Conservation (phyloP, 2,888 invertebrate species). For the Automeris io region DNA sequence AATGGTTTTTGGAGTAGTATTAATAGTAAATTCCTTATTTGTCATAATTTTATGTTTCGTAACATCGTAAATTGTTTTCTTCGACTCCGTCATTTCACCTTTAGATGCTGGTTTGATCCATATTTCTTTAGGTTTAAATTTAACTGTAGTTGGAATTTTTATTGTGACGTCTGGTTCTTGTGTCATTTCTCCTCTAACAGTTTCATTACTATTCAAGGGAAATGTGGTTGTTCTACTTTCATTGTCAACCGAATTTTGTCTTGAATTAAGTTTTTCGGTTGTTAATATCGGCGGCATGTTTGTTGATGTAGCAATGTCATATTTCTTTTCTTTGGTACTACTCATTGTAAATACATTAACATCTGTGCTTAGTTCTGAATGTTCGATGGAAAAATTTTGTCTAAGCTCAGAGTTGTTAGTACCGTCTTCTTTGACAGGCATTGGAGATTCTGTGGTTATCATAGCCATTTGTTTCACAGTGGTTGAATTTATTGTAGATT, state of each 20-base stretch:
- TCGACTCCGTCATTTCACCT: conserved; percentile 62
- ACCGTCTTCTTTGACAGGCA: not conserved
- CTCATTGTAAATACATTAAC: not conserved
- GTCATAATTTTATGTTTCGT: conserved; percentile 38
- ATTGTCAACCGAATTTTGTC: conserved; percentile 1
- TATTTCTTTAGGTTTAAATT: conserved; percentile 68
- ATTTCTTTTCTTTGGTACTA: not conserved
- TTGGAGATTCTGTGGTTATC: not conserved
- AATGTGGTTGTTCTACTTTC: conserved; percentile 10
- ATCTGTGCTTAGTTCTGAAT: not conserved
- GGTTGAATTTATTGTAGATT: not conserved
- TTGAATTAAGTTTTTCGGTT: not conserved
- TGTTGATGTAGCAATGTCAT: not conserved
- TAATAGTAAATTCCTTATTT: conserved; percentile 40
- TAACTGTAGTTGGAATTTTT: conserved; percentile 46
- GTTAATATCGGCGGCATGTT: not conserved
- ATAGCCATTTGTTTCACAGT: not conserved
- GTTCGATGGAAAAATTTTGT: not conserved
- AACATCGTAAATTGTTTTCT: conserved; percentile 40
- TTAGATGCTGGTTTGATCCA: conserved; percentile 70
- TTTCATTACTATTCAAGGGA: conserved; percentile 18
- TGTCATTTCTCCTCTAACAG: conserved; percentile 28
- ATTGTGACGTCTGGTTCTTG: conserved; percentile 42
- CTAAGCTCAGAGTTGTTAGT: not conserved
- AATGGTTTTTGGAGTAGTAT: conserved; percentile 65